Conservation (phyloP, 2,113 vertebrate species). For the Drymodes brunneopygia region DNA sequence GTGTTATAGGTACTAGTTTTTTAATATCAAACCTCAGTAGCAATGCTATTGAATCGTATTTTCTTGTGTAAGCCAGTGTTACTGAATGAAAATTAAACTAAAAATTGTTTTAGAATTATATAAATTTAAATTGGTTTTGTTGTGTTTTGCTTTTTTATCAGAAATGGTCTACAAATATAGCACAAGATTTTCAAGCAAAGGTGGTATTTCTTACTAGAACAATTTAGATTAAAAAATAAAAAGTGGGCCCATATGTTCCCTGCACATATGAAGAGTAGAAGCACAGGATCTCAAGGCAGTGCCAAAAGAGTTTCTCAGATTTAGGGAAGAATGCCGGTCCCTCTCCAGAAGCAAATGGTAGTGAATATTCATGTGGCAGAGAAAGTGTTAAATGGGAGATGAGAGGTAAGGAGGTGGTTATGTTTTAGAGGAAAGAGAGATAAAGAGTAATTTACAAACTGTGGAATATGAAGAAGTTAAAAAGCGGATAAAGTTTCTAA, state of each 20-base stretch:
- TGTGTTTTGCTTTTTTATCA: neutral
- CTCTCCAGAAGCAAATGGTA: neutral
- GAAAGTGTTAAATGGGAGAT: neutral
- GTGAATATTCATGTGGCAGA: neutral
- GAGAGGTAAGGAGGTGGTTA: neutral
- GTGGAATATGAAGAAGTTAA: neutral
- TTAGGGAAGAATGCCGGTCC: neutral
- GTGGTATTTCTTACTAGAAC: neutral
- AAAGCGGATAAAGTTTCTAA: neutral
- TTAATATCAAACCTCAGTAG: neutral
- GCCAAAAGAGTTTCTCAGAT: neutral
- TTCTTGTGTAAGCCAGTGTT: neutral
- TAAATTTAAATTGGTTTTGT: neutral
- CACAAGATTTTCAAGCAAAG: neutral
- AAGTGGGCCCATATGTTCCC: accelerated
- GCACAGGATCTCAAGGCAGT: neutral
- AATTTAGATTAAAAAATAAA: neutral
- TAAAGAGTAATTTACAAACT: neutral
- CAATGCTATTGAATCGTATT: neutral
- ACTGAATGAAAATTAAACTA: neutral
- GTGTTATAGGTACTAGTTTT: neutral
- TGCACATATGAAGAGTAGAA: neutral
- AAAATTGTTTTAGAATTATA: neutral
- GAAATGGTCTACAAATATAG: neutral
- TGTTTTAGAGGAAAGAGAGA: neutral